Base-by-base conservation (phyloP, 2,888 invertebrate genomes). In the Campoplex capitator region DNA sequence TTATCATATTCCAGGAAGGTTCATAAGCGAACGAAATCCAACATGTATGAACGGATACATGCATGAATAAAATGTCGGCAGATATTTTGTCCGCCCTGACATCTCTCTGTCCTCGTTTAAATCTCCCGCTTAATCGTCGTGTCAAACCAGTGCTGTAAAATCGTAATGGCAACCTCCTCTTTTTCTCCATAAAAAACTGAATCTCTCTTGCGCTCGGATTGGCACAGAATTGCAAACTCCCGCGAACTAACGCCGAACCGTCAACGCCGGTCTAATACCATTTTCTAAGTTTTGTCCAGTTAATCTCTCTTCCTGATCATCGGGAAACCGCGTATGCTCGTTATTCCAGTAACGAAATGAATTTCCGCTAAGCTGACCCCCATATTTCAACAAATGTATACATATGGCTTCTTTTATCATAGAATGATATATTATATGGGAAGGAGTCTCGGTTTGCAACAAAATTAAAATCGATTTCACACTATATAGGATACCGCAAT, bases 111-210 rank as follows among this genome's bases (percentile, higher is more conserved):
- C 77, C 83, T 84, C 80, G 83, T 93, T 94, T 93, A 94, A 94
- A 93, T 92, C 91, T 91, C 89, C 89, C 92, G 92, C 92, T 93
- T 94, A 93, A 94, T 94, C 93, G 93, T 92, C 93, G 91, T 92
- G 93, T 93, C 92, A 93, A 92, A 93, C 93, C 91, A 92, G 92
- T 92, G 93, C 91, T 93, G 93, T 93, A 93, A 94, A 94, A 86
- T 84, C 84, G 84, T 81, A 81, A 86, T 77, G 80, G 80, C 73
- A 35, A 28, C 56, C 58, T 54, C 54, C 56, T 51, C 16, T n/a
- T 32, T 32, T 23, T 48, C 32, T 23, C 48, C 48, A 38, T 32
- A 42, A 68, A 68, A 38, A 68, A 8, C 48, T 83, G 16, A 74
- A 65, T 16, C 23, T 67, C 67, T 67, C 32, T 68, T 28, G 42